Percentiles rank a stretch among this genome's conserved stretches.
These are phyloP conservation scores for Acleris emargana DNA, from an alignment of 2,888 invertebrate species.

Conservation along the genomic window DNA sequence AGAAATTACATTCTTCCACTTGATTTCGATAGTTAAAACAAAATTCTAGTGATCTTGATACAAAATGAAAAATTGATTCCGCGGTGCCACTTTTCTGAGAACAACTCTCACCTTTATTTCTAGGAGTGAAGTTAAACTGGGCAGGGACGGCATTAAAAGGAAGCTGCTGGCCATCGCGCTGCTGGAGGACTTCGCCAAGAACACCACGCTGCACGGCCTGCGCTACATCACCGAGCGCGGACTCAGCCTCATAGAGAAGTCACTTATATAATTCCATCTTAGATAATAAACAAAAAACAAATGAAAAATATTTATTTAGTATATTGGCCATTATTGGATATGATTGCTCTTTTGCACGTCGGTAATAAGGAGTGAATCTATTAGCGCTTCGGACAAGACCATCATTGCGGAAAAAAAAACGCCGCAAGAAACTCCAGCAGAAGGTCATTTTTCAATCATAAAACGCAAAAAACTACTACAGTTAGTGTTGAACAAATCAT, in stretches of 20 bases:
- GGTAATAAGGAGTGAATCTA: no score
- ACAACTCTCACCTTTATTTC: not conserved
- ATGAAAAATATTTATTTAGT: no score
- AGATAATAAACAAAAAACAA: no score
- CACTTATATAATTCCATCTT: conserved; percentile 36
- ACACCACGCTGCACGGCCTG: conserved; percentile 55
- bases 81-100: not conserved
- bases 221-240: conserved; percentile 50
- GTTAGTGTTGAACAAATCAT: no score
- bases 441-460: no score
- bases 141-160: conserved; percentile 18
- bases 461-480: no score
- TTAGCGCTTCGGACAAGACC: no score
- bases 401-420: no score
- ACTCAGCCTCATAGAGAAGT: conserved; percentile 52
- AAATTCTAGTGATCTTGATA: not conserved
- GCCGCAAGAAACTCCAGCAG: no score
- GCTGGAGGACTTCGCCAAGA: conserved; percentile 49
- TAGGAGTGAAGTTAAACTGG: not conserved
- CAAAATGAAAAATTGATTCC: not conserved
- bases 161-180: conserved; percentile 46
- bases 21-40: not conserved
- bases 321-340: no score
- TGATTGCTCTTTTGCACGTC: not conserved
- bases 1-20: no score